Conservation (phyloP, 2,888 invertebrate species). For the Calliphora vomitoria region DNA sequence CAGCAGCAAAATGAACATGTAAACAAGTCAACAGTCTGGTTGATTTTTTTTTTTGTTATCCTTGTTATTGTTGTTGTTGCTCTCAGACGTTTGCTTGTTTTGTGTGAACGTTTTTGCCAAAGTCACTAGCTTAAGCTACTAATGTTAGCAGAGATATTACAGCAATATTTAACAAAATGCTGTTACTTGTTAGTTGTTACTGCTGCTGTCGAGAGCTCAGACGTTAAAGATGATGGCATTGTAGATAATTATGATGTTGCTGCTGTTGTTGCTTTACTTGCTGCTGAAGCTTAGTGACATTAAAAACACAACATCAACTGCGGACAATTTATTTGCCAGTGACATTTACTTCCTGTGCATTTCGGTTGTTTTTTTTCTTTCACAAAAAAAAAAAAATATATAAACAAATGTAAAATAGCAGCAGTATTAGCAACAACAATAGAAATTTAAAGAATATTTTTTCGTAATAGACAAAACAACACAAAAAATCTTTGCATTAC, state of each 20-base stretch:
- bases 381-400: conserved; percentile 32
- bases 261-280: neutral
- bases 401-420: conserved; percentile 54
- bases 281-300: conserved; percentile 43
- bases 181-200: conserved; percentile 9
- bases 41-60: conserved; percentile 33
- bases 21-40: conserved; percentile 63
- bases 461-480: conserved; percentile 48
- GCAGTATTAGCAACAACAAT: conserved; percentile 45
- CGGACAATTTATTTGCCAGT: conserved; percentile 70
- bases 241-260: conserved; percentile 57
- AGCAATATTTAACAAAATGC: conserved; percentile 55
- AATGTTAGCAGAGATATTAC: conserved; percentile 49
- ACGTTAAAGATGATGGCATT: conserved; percentile 47
- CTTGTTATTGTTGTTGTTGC: conserved; percentile 2
- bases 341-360: conserved; percentile 63
- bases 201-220: conserved; percentile 27
- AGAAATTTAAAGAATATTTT: conserved; percentile 23
- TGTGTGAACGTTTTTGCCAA: neutral
- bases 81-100: conserved; percentile 8
- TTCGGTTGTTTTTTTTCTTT: conserved; percentile 1
- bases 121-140: conserved; percentile 49
- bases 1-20: conserved; percentile 59
- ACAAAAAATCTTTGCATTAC: conserved; percentile 59
- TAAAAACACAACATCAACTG: conserved; percentile 50